Base-by-base conservation (phyloP, 2,113 vertebrate species). In the Pachycephala philippinensis region DNA sequence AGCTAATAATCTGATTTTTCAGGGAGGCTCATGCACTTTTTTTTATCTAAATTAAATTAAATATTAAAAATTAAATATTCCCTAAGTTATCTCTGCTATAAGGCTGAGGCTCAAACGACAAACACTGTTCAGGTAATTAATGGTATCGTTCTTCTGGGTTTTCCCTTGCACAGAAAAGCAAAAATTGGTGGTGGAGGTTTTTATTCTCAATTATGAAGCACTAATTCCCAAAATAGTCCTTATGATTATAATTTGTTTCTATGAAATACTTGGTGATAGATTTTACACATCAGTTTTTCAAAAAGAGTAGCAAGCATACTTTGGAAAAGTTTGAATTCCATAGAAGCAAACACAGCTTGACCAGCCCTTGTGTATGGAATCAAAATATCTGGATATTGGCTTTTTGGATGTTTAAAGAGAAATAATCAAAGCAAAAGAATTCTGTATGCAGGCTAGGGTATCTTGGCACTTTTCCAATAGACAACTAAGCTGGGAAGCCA, bases 361-460 rank as follows among this genome's bases (percentile, higher is more conserved):
- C 13, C 26, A 88, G 50, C 42, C 53, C 44, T 74, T 86, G 42
- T 3, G 1, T 23, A 40, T 28, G 27, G 64, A 82, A 90, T 54
- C 47, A 86, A 96, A 84, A 92, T 33, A 9, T 39, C 50, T 65
- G 49, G 35, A 69, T 33, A 44, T 49, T 3, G 2, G 10, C 1
- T 37, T 92, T 93, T 37, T 30, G 15, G 17, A 64, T 72, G 74
- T 56, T 85, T 64, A 49, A 78, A 84, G 28, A 81, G 17, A 94
- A 57, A 79, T 40, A 90, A 87, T 68, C 11, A 82, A 85, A 72
- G 45, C n/a, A 61, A 92, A 89, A 66, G 42, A 80, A 72, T 61
- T 90, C 31, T 80, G 68, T 70, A 64, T 31, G 24, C 16, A 49
- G 19, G 31, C 14, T 44, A 65, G 31, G n/a, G 37, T 76, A 49